Evolutionary conservation across 2,888 invertebrate species (phyloP).

Genomic region (Zele albiditarsus): DNA sequence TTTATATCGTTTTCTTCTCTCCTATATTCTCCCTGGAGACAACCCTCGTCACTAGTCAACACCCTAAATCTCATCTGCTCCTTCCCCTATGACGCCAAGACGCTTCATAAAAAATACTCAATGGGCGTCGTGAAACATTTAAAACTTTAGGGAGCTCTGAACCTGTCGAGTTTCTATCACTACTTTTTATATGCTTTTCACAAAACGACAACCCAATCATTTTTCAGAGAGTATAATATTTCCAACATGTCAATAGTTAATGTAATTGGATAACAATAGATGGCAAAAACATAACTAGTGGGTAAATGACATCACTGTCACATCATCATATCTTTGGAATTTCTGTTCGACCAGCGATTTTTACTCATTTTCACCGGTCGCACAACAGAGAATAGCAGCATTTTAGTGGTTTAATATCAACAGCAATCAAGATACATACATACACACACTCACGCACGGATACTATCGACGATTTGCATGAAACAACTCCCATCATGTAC

Average conservation of each 20-base stretch:
- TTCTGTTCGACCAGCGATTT: not conserved
- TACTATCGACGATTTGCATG: slow-evolving; percentile 29
- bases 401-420: slow-evolving; percentile 19
- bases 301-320: not conserved
- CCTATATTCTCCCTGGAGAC: slow-evolving; percentile 25
- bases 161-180: slow-evolving; percentile 23
- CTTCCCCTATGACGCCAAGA: slow-evolving; percentile 25
- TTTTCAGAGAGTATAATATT: not conserved
- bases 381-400: slow-evolving; percentile 17
- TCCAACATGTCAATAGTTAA: too few relatives aligned
- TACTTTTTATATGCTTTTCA: not conserved
- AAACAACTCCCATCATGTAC: slow-evolving; percentile 36
- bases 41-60: slow-evolving; percentile 42
- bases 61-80: slow-evolving; percentile 35
- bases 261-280: too few relatives aligned
- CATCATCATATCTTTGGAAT: slow-evolving; percentile 11
- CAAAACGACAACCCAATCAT: not conserved
- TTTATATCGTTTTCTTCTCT: slow-evolving; percentile 13
- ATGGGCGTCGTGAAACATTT: slow-evolving; percentile 31
- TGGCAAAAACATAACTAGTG: too few relatives aligned
- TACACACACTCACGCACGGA: slow-evolving; percentile 3
- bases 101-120: slow-evolving; percentile 25
- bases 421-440: slow-evolving; percentile 32
- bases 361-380: not conserved
- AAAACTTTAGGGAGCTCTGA: slow-evolving; percentile 20